Evolutionary conservation across 2,113 vertebrate genomes (phyloP).

Genomic region (Shinisaurus crocodilurus): DNA sequence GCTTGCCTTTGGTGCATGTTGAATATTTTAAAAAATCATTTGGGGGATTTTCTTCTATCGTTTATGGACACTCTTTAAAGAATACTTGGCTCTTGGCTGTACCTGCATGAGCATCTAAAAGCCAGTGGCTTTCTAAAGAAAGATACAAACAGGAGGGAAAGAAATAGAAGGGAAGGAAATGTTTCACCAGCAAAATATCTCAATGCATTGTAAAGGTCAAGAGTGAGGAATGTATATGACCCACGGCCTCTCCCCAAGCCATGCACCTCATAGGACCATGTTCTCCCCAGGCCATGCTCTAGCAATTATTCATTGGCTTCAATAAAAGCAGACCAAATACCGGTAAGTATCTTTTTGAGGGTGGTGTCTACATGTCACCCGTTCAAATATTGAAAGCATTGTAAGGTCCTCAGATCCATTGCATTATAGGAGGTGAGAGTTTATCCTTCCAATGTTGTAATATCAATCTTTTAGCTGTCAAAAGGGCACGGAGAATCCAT

Average conservation of each 20-base stretch:
- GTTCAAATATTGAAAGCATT: too few relatives aligned
- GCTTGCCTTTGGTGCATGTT: not conserved
- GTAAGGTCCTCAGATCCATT: too few relatives aligned
- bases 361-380: too few relatives aligned
- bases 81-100: not conserved
- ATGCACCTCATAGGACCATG: not conserved
- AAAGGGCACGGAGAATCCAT: too few relatives aligned
- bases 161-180: too few relatives aligned
- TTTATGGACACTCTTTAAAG: not conserved
- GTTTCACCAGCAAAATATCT: not conserved
- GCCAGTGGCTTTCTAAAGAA: not conserved
- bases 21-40: slow-evolving; percentile 12
- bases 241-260: not conserved
- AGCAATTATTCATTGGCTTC: too few relatives aligned
- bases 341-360: too few relatives aligned
- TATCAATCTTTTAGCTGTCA: too few relatives aligned
- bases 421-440: too few relatives aligned
- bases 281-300: not conserved
- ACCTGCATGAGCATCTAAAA: not conserved
- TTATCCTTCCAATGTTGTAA: too few relatives aligned
- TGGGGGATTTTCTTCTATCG: not conserved
- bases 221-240: not conserved
- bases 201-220: not conserved
- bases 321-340: too few relatives aligned
- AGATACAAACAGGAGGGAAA: not conserved